These are phyloP conservation scores for Trematocara unimaculatum DNA, from an alignment of 2,113 vertebrate genomes.

Conservation along the genomic window DNA sequence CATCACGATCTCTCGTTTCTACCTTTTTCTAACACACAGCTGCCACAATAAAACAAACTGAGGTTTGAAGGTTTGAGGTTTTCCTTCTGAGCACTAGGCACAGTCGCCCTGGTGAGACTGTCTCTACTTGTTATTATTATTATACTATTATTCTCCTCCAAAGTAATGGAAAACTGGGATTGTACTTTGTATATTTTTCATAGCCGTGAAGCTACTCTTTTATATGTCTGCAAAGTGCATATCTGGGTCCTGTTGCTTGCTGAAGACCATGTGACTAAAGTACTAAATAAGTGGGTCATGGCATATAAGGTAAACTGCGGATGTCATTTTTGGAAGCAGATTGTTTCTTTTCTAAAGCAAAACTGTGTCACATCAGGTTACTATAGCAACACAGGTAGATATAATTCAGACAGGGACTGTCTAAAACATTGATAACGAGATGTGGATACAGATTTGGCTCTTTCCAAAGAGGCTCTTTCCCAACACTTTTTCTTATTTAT, in stretches of 20 bases:
- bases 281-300: conserved; percentile 19
- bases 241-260: neutral
- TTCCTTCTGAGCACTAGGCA: neutral
- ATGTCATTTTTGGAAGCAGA: conserved; percentile 1
- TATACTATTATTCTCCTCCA: neutral
- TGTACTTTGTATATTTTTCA: neutral
- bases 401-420: neutral
- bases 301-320: neutral
- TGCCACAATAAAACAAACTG: conserved; percentile 7
- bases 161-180: neutral
- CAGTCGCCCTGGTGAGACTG: neutral
- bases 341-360: neutral
- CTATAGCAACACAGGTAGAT: conserved; percentile 23
- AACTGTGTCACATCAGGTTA: conserved; percentile 14
- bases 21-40: neutral
- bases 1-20: neutral
- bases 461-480: neutral
- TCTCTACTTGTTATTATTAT: neutral
- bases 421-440: neutral
- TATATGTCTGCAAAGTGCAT: neutral
- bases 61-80: neutral
- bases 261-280: neutral
- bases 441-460: neutral
- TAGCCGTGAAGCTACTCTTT: neutral
- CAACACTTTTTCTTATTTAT: neutral